Base-by-base conservation (phyloP, 1,140 invertebrate genomes). In the Lordiphosa stackelbergi region DNA sequence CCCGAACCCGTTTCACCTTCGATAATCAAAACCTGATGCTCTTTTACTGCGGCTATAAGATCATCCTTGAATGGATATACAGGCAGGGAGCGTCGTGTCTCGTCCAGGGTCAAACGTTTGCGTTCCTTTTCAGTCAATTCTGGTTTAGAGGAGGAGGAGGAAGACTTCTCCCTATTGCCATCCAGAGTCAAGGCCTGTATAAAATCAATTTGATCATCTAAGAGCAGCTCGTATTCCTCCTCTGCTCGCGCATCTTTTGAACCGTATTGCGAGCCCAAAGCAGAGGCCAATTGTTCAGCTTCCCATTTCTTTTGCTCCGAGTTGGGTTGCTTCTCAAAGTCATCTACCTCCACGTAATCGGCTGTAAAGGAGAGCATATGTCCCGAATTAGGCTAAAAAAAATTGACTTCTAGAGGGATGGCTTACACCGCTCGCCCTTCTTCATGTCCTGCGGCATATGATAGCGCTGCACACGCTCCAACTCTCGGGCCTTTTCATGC, bases 301-400 rank as follows among this genome's bases (percentile, higher is more conserved):
- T 99, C 98, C 98, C 98, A 99, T 90, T 98, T 97, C 62, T 93
- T 92, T 88, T 99, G 97, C 87, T 99, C 98, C 5, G 95, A 96
- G 87, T 97, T 94, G 1, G 95, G 94, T 34, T 93, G 91, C 81
- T 92, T 93, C 88, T 98, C 96, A 77, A 91, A 90, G 61, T 94
- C 93, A 89, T 97, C 96, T 24, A 96, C 94, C 88, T 99, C 97
- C 48, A 94, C 90, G 88, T 97, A 97, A 58, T 94, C 90, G 62
- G 60, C 53, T 73, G 10, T 1, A n/a, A 1, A 24, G n/a, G 10
- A 5, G 12, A 46, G 36, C 24, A 19, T 7, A 19, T 0, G 6
- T 2, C 13, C 16, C 12, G 11, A 43, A 5, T 12, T 0, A n/a
- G 6, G 10, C n/a, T 10, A 2, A 3, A 12, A 16, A 19, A 38